Base-by-base conservation (phyloP, 2,113 vertebrate genomes). In the Notothenia rossii region DNA sequence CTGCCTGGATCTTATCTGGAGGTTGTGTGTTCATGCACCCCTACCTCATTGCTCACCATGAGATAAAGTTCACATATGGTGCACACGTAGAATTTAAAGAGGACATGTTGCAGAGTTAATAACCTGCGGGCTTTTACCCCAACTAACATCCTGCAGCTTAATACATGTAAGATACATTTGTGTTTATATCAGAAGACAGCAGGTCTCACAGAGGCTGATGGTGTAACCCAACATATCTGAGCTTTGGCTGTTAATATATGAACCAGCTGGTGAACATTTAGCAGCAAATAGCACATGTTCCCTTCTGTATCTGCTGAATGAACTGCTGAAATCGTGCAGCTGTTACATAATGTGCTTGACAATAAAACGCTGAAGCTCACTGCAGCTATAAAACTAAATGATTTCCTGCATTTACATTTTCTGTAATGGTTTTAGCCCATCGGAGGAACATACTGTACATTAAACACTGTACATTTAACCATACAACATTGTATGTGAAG, bases 1-100 rank as follows among this genome's bases (percentile, higher is more conserved):
- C 62, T 68, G 18, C 40, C 63, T 43, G 45, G 48, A 53, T 33
- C 49, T 80, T 79, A 82, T 79, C 79, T 69, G 48, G 25, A 60
- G 54, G 22, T 65, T 75, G 54, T 79, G 45, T 81, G 53, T 75
- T 40, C 29, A 45, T 55, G 29, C 29, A 63, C 18, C 20, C 40
- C 48, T 50, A 18, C 33, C 48, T 49, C 29, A 0, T 40, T 25
- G n/a, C 49, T 18, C 18, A 43, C 46, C n/a, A 36, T 10, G 22
- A 18, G 58, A 77, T 59, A 61, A 54, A 55, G 25, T 69, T 73
- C 75, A 79, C 68, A 63, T 12, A 43, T 69, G 58, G 15, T n/a
- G 18, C 25, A 33, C 17, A 7, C 17, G 17, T 18, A 29, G 25
- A 51, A 72, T 43, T 45, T 25, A 55, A 49, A 58, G 13, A 58